phyloP scores from a whole-genome alignment of 2,113 vertebrate genomes.

The Mesitornis unicolor region DNA sequence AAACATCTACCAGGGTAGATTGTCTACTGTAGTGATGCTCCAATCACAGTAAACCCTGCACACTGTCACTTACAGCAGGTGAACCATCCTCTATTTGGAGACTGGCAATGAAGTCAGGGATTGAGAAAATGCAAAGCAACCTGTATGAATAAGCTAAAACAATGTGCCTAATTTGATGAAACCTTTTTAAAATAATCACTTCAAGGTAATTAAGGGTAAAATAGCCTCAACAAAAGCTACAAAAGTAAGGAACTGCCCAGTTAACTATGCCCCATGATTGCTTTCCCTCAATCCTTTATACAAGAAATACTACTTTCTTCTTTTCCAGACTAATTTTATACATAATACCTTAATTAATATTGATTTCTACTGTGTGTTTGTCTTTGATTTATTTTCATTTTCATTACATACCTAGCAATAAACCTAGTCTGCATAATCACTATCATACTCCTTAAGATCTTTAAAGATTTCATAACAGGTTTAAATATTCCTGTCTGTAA shows the following conservation, averaged over 20 bases:
- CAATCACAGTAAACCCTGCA: background rate
- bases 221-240: background rate
- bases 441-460: background rate
- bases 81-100: background rate
- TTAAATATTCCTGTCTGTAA: slow-evolving; percentile 1
- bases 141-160: background rate
- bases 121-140: background rate
- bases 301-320: background rate
- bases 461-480: background rate
- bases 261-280: background rate
- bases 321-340: background rate
- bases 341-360: slow-evolving; percentile 33
- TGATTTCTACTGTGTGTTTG: background rate
- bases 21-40: background rate
- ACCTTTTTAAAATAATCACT: background rate
- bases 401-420: background rate
- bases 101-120: background rate
- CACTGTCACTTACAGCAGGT: background rate
- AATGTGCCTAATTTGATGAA: background rate
- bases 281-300: background rate
- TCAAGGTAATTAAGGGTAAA: background rate
- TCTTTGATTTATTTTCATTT: slow-evolving; percentile 12
- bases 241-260: background rate
- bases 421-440: background rate
- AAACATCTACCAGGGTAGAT: background rate